Evolutionary conservation across 2,113 vertebrate species (phyloP).

Genomic region (Bombycilla garrulus): DNA sequence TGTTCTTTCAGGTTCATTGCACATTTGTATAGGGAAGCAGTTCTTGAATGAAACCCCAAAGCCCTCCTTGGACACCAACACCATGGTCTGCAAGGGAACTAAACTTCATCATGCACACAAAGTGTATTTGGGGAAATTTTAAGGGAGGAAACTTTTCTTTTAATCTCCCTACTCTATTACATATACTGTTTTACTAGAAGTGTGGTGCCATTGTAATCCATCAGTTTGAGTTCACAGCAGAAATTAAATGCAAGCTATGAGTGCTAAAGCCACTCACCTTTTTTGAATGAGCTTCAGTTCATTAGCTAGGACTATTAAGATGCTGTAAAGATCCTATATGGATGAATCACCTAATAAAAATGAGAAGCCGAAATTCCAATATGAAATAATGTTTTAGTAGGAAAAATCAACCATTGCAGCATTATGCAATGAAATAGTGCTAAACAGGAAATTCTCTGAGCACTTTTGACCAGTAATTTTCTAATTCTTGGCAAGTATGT

Average conservation of each 20-base stretch:
- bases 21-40: fast-evolving
- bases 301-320: not conserved
- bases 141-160: not conserved
- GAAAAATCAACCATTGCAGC: not conserved
- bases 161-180: not conserved
- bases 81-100: not conserved
- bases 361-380: not conserved
- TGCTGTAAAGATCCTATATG: not conserved
- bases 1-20: not conserved
- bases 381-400: not conserved
- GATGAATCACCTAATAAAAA: not conserved
- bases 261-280: not conserved
- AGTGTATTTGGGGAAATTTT: not conserved
- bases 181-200: not conserved
- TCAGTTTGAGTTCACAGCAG: not conserved
- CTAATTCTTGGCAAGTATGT: not conserved
- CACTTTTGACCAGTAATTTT: not conserved
- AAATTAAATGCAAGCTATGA: not conserved
- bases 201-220: not conserved
- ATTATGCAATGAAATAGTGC: fast-evolving
- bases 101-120: not conserved
- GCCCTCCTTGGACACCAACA: not conserved
- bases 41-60: not conserved
- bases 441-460: not conserved
- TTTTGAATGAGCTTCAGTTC: not conserved